Percentiles rank a stretch among this genome's conserved stretches.
Conservation (phyloP, 1,140 invertebrate species). For the Pseudomyrmex flavicornis region DNA sequence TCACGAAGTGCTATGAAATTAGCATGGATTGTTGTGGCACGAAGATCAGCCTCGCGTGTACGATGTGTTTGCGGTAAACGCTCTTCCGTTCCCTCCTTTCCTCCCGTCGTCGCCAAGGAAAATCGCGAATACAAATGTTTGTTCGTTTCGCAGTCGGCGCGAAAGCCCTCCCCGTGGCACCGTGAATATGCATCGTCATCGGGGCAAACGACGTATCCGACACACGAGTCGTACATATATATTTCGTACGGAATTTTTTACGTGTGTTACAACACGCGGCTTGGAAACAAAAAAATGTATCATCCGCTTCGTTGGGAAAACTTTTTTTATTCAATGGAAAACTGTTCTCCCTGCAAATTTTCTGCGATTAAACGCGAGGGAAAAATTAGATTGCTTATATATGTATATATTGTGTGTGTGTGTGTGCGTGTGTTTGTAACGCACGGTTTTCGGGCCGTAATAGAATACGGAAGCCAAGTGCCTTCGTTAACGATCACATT, state of each 20-base stretch:
- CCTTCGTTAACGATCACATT: neutral
- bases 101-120: slow-evolving; percentile 33
- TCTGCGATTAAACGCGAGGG: neutral
- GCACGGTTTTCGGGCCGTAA: no score
- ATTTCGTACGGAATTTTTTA: slow-evolving; percentile 37
- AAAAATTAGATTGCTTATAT: neutral
- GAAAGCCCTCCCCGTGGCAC: slow-evolving; percentile 28
- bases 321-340: slow-evolving; percentile 9
- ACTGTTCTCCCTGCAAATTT: slow-evolving; percentile 11
- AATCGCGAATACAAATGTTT: slow-evolving; percentile 53
- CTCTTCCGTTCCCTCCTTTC: neutral
- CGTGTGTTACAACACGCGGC: neutral
- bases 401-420: no score
- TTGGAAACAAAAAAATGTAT: neutral
- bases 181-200: slow-evolving; percentile 45
- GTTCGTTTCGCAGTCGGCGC: neutral
- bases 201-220: neutral
- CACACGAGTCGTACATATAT: slow-evolving; percentile 4
- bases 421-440: no score
- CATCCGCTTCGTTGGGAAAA: slow-evolving; percentile 10
- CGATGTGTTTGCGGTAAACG: slow-evolving; percentile 66
- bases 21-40: slow-evolving; percentile 70
- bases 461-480: neutral
- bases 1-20: slow-evolving; percentile 70
- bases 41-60: slow-evolving; percentile 68